phyloP scores from a whole-genome alignment of 2,113 vertebrate species.

The Oenanthe oenanthe region DNA sequence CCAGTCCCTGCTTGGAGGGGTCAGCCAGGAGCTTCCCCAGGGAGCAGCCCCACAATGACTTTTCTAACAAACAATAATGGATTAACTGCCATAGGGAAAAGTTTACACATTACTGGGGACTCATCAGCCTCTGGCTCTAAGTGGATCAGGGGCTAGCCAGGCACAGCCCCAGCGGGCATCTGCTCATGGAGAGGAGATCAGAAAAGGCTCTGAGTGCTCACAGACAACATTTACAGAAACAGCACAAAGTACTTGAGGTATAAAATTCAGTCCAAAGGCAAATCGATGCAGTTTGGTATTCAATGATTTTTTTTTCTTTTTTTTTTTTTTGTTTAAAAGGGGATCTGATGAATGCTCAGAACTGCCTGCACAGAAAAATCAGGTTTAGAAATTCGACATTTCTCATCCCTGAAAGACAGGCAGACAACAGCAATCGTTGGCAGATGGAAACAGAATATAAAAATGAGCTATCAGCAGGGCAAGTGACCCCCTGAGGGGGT shows the following conservation, averaged over 20 bases:
- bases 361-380: background rate
- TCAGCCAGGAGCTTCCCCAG: background rate
- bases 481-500: background rate
- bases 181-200: background rate
- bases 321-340: background rate
- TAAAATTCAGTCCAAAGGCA: background rate
- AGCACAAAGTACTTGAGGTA: background rate
- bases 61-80: background rate
- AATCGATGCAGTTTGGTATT: background rate
- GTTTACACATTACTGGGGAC: background rate
- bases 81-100: background rate
- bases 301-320: background rate
- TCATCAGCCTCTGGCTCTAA: background rate
- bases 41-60: background rate
- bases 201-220: background rate
- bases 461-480: background rate
- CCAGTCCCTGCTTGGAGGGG: background rate
- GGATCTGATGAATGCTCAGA: background rate
- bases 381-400: background rate
- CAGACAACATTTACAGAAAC: background rate
- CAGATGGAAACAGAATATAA: background rate
- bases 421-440: background rate
- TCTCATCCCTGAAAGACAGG: background rate
- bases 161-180: background rate
- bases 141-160: background rate